These are phyloP conservation scores for Nymphicus hollandicus DNA, from an alignment of 2,113 vertebrate species.

Conservation along the genomic window DNA sequence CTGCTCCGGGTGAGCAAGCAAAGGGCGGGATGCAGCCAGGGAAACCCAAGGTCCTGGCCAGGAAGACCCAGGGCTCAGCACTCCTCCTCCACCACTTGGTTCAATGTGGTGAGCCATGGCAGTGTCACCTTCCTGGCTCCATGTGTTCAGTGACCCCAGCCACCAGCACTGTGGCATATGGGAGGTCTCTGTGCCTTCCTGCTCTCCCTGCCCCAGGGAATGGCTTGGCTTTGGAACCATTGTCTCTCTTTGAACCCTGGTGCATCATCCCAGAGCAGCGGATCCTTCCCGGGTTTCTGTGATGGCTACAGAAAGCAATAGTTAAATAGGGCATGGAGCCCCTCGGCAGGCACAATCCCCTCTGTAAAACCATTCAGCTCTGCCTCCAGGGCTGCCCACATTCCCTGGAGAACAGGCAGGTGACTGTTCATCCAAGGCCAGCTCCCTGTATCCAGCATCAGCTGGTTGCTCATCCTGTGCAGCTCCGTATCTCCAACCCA, in stretches of 20 bases:
- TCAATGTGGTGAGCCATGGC: accelerated
- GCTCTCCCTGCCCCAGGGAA: neutral
- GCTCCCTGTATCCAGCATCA: neutral
- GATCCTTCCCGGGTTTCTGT: neutral
- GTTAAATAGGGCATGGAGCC: too few relatives aligned
- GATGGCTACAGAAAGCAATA: neutral
- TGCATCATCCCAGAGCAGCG: neutral
- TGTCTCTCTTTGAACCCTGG: neutral
- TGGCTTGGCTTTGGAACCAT: accelerated
- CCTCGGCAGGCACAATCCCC: neutral
- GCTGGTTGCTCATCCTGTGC: neutral
- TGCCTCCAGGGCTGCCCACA: neutral
- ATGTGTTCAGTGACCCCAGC: accelerated
- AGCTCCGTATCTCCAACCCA: neutral
- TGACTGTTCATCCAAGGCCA: neutral
- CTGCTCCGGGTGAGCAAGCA: neutral
- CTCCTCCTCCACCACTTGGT: neutral
- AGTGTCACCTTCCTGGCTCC: neutral
- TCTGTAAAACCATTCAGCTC: neutral
- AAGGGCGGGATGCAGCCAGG: neutral
- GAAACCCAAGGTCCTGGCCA: neutral
- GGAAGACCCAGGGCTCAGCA: neutral
- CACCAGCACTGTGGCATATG: neutral
- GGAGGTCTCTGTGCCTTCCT: neutral
- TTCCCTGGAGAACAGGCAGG: neutral